Evolutionary conservation across 2,113 vertebrate genomes (phyloP).

Genomic region (Semicossyphus pulcher): DNA sequence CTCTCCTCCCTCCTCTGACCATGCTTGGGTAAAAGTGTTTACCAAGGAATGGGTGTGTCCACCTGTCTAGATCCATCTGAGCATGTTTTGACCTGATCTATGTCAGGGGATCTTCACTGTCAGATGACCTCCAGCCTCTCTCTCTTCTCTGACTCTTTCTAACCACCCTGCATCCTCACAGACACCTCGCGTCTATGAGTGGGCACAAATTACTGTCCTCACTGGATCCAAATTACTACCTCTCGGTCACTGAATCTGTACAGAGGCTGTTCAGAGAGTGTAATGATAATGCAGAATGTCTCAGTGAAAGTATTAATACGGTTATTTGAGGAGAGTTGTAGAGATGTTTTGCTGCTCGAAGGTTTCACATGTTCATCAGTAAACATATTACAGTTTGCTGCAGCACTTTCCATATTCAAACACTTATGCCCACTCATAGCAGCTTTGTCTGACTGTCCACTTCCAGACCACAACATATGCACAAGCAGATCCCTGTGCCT

Average conservation of each 20-base stretch:
- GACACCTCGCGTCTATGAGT: conserved; percentile 75
- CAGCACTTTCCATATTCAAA: background rate
- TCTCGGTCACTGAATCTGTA: conserved; percentile 8
- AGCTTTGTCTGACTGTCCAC: conserved; percentile 57
- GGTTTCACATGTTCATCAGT: background rate
- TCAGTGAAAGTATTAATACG: background rate
- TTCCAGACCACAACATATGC: conserved; percentile 56
- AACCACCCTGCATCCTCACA: conserved; percentile 68
- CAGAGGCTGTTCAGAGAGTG: background rate
- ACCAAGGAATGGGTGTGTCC: conserved; percentile 63
- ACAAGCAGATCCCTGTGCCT: conserved; percentile 44
- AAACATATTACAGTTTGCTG: background rate
- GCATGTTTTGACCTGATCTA: conserved; percentile 81
- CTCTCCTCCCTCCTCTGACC: conserved; percentile 20
- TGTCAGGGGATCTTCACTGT: conserved; percentile 30
- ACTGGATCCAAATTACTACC: conserved; percentile 23
- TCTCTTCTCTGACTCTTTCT: conserved; percentile 57
- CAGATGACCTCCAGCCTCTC: conserved; percentile 38
- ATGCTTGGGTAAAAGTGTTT: conserved; percentile 68
- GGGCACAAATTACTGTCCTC: conserved; percentile 35
- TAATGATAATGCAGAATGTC: conserved; percentile 2
- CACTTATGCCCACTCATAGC: conserved; percentile 67
- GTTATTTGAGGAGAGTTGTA: conserved; percentile 4
- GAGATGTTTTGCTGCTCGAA: background rate
- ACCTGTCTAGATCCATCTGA: conserved; percentile 69